phyloP scores from a whole-genome alignment of 2,797 vertebrate genomes.

The Myoxocephalus aenaeus region DNA sequence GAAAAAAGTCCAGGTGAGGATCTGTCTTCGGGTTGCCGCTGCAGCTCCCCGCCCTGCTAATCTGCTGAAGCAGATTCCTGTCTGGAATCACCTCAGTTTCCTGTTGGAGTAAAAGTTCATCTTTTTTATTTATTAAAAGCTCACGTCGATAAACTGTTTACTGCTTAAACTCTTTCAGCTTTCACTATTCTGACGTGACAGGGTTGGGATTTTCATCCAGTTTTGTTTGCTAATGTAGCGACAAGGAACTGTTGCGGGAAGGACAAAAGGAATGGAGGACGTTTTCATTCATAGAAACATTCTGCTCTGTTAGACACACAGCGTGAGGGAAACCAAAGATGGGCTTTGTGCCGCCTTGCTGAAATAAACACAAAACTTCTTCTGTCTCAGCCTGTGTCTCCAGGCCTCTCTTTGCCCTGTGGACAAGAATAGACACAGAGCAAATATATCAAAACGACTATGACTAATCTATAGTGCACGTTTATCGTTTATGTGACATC shows the following conservation, averaged over 20 bases:
- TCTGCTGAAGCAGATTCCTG: conserved; percentile 86
- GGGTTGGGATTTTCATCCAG: conserved; percentile 13
- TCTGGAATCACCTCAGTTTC: conserved; percentile 95
- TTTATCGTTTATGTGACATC: conserved; percentile 77
- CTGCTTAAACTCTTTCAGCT: conserved; percentile 2
- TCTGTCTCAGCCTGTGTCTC: conserved; percentile 55
- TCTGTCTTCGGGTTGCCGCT: conserved; percentile 65
- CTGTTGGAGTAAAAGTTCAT: conserved; percentile 79
- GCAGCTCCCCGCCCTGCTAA: conserved; percentile 78
- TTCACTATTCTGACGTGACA: conserved; percentile 26
- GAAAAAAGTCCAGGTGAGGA: conserved; percentile 92
- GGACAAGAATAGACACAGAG: conserved; percentile 67
- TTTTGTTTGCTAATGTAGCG: conserved; percentile 14
- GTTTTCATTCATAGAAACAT: conserved; percentile 20
- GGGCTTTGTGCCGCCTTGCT: conserved; percentile 18
- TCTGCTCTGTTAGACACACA: conserved; percentile 38
- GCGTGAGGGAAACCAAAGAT: conserved; percentile 40
- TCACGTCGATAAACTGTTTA: conserved; percentile 32
- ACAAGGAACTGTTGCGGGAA: conserved; percentile 8
- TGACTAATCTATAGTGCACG: conserved; percentile 74
- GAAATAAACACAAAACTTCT: conserved; percentile 44
- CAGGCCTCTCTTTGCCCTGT: conserved; percentile 52
- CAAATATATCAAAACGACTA: conserved; percentile 48
- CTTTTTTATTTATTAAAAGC: conserved; percentile 62
- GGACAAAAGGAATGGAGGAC: conserved; percentile 21